Evolutionary conservation across 2,113 vertebrate species (phyloP).

Genomic region (Pycnonotus jocosus): DNA sequence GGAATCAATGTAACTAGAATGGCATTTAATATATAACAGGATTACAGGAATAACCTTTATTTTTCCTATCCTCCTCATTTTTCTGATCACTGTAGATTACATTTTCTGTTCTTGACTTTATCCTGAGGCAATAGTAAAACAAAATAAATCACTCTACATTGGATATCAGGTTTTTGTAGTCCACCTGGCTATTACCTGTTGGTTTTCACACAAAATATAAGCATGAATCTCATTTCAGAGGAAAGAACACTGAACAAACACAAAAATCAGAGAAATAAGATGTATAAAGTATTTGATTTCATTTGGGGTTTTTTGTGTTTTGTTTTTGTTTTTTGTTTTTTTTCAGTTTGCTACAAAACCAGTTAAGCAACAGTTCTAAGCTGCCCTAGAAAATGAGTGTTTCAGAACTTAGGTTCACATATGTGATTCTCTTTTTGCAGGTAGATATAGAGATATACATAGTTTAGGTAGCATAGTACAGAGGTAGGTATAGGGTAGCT

Average conservation of each 20-base stretch:
- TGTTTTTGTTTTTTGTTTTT: not conserved
- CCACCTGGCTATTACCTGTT: not conserved
- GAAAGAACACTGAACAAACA: not conserved
- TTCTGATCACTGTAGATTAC: not conserved
- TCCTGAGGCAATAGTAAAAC: not conserved
- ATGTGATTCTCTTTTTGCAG: not conserved
- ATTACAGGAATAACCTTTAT: not conserved
- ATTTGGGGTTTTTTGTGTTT: not conserved
- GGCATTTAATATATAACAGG: not conserved
- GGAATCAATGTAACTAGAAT: not conserved
- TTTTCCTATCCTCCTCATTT: not conserved
- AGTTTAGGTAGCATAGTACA: not conserved
- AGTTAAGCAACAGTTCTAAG: not conserved
- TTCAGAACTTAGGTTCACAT: not conserved
- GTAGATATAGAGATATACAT: not conserved
- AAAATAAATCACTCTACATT: not conserved
- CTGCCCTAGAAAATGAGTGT: not conserved
- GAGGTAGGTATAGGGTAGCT: not conserved
- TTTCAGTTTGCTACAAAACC: not conserved
- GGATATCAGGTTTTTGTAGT: not conserved
- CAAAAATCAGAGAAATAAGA: not conserved
- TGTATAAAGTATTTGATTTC: not conserved
- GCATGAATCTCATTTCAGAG: not conserved
- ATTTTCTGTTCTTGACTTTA: not conserved
- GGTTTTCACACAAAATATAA: not conserved